These are phyloP conservation scores for Trachemys scripta DNA, from an alignment of 2,113 vertebrate species.

Conservation along the genomic window DNA sequence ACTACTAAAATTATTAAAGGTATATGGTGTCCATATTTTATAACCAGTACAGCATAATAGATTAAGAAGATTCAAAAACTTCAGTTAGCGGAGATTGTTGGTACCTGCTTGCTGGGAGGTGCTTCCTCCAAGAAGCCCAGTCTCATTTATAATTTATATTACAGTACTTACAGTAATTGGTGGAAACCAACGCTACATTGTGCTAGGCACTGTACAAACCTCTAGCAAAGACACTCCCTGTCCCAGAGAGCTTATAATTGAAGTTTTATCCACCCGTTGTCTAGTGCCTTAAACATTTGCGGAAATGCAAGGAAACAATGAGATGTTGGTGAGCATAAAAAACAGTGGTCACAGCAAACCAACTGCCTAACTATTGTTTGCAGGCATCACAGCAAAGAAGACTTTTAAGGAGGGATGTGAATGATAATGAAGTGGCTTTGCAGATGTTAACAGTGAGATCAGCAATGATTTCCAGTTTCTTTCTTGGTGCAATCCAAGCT, in stretches of 20 bases:
- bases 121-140: not conserved
- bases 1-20: not conserved
- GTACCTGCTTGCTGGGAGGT: not conserved
- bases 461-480: not conserved
- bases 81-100: not conserved
- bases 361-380: not conserved
- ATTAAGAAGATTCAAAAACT: not conserved
- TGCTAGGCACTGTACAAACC: slow-evolving; percentile 8
- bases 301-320: slow-evolving; percentile 1
- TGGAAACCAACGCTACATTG: not conserved
- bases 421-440: not conserved
- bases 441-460: not conserved
- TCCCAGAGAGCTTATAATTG: slow-evolving; percentile 14
- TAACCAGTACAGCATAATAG: not conserved
- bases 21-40: not conserved
- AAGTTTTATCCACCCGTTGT: not conserved
- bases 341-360: not conserved
- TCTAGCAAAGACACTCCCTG: not conserved
- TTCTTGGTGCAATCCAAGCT: not conserved
- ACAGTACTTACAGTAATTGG: not conserved
- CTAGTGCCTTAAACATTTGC: slow-evolving; percentile 1
- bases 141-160: not conserved
- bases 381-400: not conserved
- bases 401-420: not conserved
- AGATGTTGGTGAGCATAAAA: not conserved